Percentiles rank a stretch among this genome's conserved stretches.
Evolutionary conservation across 2,113 vertebrate genomes (phyloP).

Genomic region (Willisornis vidua): DNA sequence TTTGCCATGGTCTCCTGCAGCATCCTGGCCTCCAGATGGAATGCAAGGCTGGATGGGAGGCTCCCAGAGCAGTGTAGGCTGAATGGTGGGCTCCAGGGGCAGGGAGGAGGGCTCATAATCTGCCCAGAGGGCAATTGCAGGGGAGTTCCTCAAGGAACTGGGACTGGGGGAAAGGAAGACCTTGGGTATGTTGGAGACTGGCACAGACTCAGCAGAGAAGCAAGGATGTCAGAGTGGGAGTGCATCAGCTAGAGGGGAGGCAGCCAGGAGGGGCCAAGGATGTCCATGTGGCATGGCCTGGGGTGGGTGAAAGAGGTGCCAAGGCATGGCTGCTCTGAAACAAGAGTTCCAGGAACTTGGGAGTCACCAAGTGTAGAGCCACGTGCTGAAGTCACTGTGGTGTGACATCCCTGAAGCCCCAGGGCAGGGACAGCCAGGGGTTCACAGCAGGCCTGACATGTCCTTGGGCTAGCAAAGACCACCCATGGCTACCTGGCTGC

Average conservation of each 20-base stretch:
- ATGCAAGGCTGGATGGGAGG: background rate
- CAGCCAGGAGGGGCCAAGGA: background rate
- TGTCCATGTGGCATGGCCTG: background rate
- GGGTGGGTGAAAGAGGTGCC: background rate
- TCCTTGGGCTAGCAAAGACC: background rate
- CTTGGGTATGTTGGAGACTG: background rate
- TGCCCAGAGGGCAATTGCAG: background rate
- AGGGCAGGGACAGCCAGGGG: background rate
- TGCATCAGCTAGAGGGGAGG: background rate
- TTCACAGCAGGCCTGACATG: background rate
- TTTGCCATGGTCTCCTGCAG: background rate
- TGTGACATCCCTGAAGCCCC: background rate
- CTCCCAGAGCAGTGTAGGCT: background rate
- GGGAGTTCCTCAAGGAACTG: background rate
- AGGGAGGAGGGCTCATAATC: background rate
- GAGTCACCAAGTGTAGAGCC: background rate
- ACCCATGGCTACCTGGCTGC: background rate
- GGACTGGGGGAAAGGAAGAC: background rate
- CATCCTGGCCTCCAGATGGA: background rate
- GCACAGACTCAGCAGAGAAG: background rate
- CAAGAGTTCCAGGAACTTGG: background rate
- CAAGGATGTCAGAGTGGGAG: background rate
- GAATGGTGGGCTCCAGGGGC: background rate
- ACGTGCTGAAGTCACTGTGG: background rate
- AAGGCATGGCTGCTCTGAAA: background rate